These are phyloP conservation scores for Ictalurus punctatus DNA, from an alignment of 2,113 vertebrate genomes.

Conservation along the genomic window DNA sequence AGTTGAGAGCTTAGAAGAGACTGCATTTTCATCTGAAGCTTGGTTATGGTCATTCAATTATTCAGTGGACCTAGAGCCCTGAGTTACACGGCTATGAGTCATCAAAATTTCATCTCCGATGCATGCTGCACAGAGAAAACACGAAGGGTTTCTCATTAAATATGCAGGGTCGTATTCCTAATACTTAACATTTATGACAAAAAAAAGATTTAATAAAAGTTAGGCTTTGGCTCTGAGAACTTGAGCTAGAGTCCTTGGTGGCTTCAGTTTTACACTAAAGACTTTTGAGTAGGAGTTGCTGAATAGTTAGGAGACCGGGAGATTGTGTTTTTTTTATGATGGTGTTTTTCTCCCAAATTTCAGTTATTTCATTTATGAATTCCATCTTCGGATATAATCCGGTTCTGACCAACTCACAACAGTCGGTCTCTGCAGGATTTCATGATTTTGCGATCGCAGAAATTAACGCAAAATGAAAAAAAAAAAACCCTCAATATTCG, in stretches of 20 bases:
- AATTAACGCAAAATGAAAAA: no score
- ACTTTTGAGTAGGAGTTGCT: neutral
- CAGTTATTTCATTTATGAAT: neutral
- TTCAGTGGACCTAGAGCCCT: slow-evolving; percentile 27
- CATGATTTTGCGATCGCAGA: no score
- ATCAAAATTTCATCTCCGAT: slow-evolving; percentile 34
- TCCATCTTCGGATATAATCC: neutral
- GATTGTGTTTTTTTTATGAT: neutral
- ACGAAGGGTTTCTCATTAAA: neutral
- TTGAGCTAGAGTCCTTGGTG: neutral
- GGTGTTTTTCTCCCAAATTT: neutral
- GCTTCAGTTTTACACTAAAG: neutral
- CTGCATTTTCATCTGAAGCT: slow-evolving; percentile 25
- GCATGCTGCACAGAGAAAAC: neutral
- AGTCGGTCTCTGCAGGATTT: no score
- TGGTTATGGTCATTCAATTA: slow-evolving; percentile 38
- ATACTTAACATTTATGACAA: slow-evolving; percentile 8
- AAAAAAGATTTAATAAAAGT: neutral
- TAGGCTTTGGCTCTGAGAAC: neutral
- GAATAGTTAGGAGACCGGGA: neutral
- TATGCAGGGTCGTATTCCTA: neutral
- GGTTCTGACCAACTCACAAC: neutral
- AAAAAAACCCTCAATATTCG: no score
- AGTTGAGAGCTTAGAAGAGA: neutral
- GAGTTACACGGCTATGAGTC: slow-evolving; percentile 25